These are phyloP conservation scores for Eumeta japonica DNA, from an alignment of 1,140 invertebrate genomes.

Conservation along the genomic window DNA sequence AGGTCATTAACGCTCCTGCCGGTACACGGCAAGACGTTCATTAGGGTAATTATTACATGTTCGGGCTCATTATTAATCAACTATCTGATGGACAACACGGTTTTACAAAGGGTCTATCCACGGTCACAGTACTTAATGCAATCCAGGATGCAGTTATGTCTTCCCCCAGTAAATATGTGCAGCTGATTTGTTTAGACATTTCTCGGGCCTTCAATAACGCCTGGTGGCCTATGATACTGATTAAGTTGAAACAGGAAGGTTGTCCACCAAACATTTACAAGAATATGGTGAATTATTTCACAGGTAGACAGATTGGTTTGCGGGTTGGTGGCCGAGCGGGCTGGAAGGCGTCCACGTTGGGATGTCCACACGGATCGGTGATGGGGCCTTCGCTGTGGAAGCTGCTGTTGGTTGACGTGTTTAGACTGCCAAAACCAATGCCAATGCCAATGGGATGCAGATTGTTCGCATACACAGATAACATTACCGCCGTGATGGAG, in stretches of 20 bases:
- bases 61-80: slow-evolving; percentile 5
- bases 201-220: slow-evolving; percentile 46
- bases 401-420: slow-evolving; percentile 33
- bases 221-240: slow-evolving; percentile 35
- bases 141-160: slow-evolving; percentile 7
- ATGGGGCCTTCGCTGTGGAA: slow-evolving; percentile 45
- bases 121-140: slow-evolving; percentile 27
- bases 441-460: slow-evolving; percentile 10
- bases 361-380: slow-evolving; percentile 52
- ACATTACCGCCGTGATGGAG: slow-evolving; percentile 24
- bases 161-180: slow-evolving; percentile 16
- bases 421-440: slow-evolving; percentile 23
- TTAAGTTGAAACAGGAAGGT: slow-evolving; percentile 14
- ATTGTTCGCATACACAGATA: slow-evolving; percentile 34
- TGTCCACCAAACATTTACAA: slow-evolving; percentile 17
- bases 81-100: slow-evolving; percentile 30
- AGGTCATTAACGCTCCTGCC: slow-evolving; percentile 42
- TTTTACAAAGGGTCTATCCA: slow-evolving; percentile 24
- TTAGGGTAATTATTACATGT: slow-evolving; percentile 26
- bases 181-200: slow-evolving; percentile 42
- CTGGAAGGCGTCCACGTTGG: slow-evolving; percentile 20
- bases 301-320: slow-evolving; percentile 15
- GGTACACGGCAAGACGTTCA: slow-evolving; percentile 34
- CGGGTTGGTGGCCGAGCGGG: slow-evolving; percentile 6
- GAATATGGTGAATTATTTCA: slow-evolving; percentile 31